Base-by-base conservation (phyloP, 2,113 vertebrate species). In the Albula glossodonta region DNA sequence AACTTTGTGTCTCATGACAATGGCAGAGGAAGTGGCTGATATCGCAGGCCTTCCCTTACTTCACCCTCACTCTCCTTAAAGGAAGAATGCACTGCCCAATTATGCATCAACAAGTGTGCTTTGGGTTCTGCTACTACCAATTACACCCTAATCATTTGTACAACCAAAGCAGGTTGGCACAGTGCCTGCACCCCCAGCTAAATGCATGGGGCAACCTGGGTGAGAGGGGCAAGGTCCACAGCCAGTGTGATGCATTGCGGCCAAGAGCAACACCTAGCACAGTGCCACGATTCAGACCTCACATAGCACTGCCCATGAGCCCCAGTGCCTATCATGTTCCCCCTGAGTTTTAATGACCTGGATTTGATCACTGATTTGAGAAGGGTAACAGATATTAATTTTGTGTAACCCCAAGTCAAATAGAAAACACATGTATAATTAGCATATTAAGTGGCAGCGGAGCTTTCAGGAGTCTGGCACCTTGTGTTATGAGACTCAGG, bases 231-330 rank as follows among this genome's bases (percentile, higher is more conserved):
- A 51, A 84, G 81, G 53, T 15, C 53, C 17, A 15, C 80, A 53
- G 60, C 57, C 77, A 51, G n/a, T 86, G 51, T 31, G 83, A 63
- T 25, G 41, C 78, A 50, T 22, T 57, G 79, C 81, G 78, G 90
- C 91, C 91, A 92, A 92, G 77, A 89, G 81, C 53, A 92, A 90
- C 88, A 91, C 52, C 41, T 4, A 25, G 78, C 78, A 90, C 88
- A 90, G 88, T 85, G 87, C 80, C 41, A 83, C 53, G 81, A 90
- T 90, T 91, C 89, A 90, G 84, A 53, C 56, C 84, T 87, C 82
- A 48, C 63, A 74, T 82, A 63, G 86, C 84, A 51, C 12, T 48
- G 77, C 83, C 87, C 56, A 86, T 83, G 88, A 85, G 51, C n/a
- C 51, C 79, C 60, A 86, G 80, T 53, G 57, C 51, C 86, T 88